Base-by-base conservation (phyloP, 2,888 invertebrate species). In the Eulithis prunata region DNA sequence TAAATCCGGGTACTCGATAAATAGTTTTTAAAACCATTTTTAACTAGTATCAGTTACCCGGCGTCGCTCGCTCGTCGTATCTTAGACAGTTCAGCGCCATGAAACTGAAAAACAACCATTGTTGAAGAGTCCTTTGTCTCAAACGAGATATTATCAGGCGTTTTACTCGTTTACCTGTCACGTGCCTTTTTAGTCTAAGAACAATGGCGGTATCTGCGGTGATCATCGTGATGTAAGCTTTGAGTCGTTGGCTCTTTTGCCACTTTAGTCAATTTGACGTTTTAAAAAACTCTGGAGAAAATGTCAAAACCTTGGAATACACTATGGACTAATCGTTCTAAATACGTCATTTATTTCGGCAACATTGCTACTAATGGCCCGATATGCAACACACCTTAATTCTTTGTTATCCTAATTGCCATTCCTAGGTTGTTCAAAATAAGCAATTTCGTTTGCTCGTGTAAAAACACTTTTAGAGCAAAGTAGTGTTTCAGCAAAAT, bases 61-160 rank as follows among this genome's bases (percentile, higher is more conserved):
- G 47, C 63, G 21, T 41, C 63, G 61, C 65, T 59, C 46, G 52
- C 46, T 55, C n/a, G 57, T 63, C 70, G 51, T 59, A 57, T 59
- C 70, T 68, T 47, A 62, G 53, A 56, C 68, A 55, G 64, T 62
- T 57, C 58, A 52, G 53, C 64, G 66, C 56, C 67, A 64, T 71
- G 75, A 74, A 85, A 83, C 84, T 85, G 84, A 85, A 85, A 68
- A 71, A 71, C 71, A 68, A 65, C 66, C 63, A 64, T 66, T 67
- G 69, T 66, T 63, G 63, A 65, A 53, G 62, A 57, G 51, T 71
- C 82, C 87, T 90, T 91, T 91, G 90, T 90, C 85, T 91, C 85
- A 82, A 86, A 88, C 86, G 80, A 86, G 89, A 90, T 90, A 86
- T 85, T 89, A 91, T 90, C 91, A 84, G 83, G 79, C 81, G 83